Evolutionary conservation across 2,888 invertebrate species (phyloP), one percentile per base, ranked within the genome.

Genomic region (Sinopyrophorus schimmeli): DNA sequence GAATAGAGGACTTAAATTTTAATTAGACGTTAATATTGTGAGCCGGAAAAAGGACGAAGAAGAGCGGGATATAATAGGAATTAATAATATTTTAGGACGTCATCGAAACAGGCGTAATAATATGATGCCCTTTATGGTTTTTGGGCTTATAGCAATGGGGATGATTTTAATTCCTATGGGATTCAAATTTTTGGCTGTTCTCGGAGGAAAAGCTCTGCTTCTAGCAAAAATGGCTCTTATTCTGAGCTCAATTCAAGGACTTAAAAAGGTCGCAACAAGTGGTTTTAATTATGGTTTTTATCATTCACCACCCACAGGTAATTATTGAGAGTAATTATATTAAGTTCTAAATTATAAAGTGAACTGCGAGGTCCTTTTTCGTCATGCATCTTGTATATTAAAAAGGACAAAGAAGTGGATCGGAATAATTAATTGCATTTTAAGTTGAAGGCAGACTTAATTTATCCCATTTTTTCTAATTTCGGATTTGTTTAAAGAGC

Each of bases 161-260:
- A 82, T 88, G 68, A 82, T 90, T 2, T 68, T 90, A 1, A 77
- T 90, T 7, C 90, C 90, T 0, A 83, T 90, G 82, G 90, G 89
- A 7, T 91, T 91, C 68, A 89, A 91, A 69, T 86, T 91, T 70
- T 76, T 91, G 1, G 88, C 90, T 0, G 85, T 90, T 1, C 76
- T 91, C 1, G 88, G 89, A 3, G 90, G 89, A 17, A 91, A 90
- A 67, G 89, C 90, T 0, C 70, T 91, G 2, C 72, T 90, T 0
- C 73, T 91, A 11, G 87, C 90, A 2, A 90, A 90, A 74, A 84
- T 90, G 82, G 89, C 91, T 0, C 74, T 91, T 3, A 77, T 90
- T 32, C 73, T 90, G 6, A 86, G 89, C 2, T 87, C 89, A 0
- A 87, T 89, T 53, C 89, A 89, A 68, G 89, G 89, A 7, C 72